Percentiles rank a stretch among this genome's conserved stretches.
Conservation (phyloP, 1,140 invertebrate genomes). For the Ceratosolen fusciceps region DNA sequence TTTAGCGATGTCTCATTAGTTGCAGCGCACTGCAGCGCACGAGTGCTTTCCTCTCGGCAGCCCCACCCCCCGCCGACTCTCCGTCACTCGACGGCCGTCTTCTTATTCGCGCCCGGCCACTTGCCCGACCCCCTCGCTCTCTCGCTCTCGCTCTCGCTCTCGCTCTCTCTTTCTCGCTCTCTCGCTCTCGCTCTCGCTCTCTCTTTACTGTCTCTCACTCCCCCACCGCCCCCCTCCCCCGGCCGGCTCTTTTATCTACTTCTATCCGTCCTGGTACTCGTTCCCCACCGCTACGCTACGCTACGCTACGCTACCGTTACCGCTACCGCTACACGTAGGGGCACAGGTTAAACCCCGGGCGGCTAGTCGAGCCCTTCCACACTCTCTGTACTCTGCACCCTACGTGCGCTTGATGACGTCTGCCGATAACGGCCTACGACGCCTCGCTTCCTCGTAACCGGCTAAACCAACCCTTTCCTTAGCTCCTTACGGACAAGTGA, state of each 20-base stretch:
- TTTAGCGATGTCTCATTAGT: constrained; percentile 74
- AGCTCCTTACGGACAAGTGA: constrained; percentile 5
- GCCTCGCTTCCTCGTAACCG: not conserved
- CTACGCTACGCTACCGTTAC: too few species aligned
- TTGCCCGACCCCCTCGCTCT: constrained; percentile 42
- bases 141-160: not conserved
- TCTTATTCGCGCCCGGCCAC: constrained; percentile 60
- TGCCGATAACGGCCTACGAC: constrained; percentile 4
- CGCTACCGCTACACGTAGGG: too few species aligned
- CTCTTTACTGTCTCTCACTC: not conserved
- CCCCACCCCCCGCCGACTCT: constrained; percentile 49
- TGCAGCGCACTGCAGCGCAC: constrained; percentile 68
- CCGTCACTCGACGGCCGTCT: constrained; percentile 62
- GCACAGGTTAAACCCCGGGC: too few species aligned
- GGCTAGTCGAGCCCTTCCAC: too few species aligned
- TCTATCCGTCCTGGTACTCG: too few species aligned
- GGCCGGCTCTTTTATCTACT: too few species aligned
- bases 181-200: not conserved
- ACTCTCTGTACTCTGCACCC: too few species aligned
- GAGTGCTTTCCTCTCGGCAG: constrained; percentile 63
- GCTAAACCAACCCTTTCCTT: not conserved
- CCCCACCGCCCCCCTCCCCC: too few species aligned
- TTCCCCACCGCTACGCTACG: too few species aligned
- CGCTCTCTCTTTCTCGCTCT: not conserved
- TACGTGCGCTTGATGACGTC: not conserved